phyloP scores from a whole-genome alignment of 2,888 invertebrate species.

The Halictus quadricinctus region DNA sequence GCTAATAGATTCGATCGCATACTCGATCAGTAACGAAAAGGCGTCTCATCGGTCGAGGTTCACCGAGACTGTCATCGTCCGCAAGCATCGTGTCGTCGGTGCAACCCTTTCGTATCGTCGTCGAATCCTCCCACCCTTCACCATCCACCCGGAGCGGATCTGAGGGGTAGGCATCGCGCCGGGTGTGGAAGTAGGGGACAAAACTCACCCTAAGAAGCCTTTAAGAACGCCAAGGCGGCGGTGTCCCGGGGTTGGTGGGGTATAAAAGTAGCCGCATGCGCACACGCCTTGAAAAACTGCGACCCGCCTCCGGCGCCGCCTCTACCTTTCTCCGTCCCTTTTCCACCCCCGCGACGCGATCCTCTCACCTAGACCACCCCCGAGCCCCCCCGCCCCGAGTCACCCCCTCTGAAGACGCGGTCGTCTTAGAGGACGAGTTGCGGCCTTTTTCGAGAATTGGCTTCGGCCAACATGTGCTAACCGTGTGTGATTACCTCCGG shows the following conservation, averaged over 20 bases:
- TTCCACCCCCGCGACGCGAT: slow-evolving; percentile 52
- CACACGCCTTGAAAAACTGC: slow-evolving; percentile 78
- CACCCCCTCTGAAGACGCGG: slow-evolving; percentile 73
- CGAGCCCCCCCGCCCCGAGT: slow-evolving; percentile 9
- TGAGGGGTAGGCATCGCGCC: slow-evolving; percentile 27
- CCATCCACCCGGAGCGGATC: slow-evolving; percentile 25
- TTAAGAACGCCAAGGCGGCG: slow-evolving; percentile 79
- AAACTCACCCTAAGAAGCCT: slow-evolving; percentile 82
- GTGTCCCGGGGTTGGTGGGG: slow-evolving; percentile 71
- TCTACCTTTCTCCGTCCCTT: slow-evolving; percentile 67
- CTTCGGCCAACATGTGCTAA: slow-evolving; percentile 72
- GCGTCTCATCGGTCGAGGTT: slow-evolving; percentile 38
- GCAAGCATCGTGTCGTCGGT: slow-evolving; percentile 64
- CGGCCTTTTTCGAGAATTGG: slow-evolving; percentile 74
- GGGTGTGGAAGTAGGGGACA: slow-evolving; percentile 72
- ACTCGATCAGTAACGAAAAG: slow-evolving; percentile 9
- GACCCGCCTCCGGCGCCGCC: slow-evolving; percentile 80
- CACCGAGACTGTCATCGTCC: slow-evolving; percentile 52
- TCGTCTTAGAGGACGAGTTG: slow-evolving; percentile 66
- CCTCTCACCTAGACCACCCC: slow-evolving; percentile 61
- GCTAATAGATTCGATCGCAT: slow-evolving; percentile 8
- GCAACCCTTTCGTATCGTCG: slow-evolving; percentile 68
- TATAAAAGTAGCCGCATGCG: slow-evolving; percentile 82
- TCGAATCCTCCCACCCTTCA: slow-evolving; percentile 48
- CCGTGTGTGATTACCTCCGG: slow-evolving; percentile 68